Evolutionary conservation across 1,140 invertebrate species (phyloP), one percentile per base, ranked within the genome.

Genomic region (Pseudachorutes palmiensis): DNA sequence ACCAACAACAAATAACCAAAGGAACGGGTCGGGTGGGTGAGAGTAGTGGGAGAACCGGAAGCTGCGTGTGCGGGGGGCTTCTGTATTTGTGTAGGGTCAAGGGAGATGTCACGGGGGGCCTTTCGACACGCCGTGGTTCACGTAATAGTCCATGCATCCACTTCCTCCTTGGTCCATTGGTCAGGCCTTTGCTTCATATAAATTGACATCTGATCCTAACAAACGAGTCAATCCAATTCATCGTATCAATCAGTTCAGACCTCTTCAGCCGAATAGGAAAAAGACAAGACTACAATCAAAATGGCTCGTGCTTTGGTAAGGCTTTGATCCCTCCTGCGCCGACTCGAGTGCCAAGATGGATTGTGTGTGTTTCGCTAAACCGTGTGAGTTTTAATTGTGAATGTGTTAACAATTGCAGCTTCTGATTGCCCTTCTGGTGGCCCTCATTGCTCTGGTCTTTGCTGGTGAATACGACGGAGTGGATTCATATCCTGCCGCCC

Each of bases 401-500:
- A n/a, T n/a, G n/a, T n/a, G 24, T 12, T 61, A 5, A 12, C 5
- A 31, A 28, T 61, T 61, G 26, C 58, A 61, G 58, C 29, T 61
- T 9, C 16, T 45, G 45, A 2, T 29, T 36, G 12, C n/a, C 5
- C 3, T 63, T 2, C 2, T 28, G 41, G 3, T 36, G 5, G 26
- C 32, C 26, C 26, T 45, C 32, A 14, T 31, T 2, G 51, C 51
- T 55, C 24, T 66, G 1, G 2, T 45, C 28, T 12, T 48, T 28
- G 9, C 30, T 65, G 51, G 24, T 12, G 19, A 65, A 32, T n/a
- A 58, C 48, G 33, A 45, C 61, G 51, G 36, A 48, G 26, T 33
- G 57, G 33, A 2, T 32, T 41, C 29, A 3, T 16, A 30, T 45
- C 16, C 28, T 58, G 14, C 1, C 28, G 65, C 55, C 24, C 65